These are phyloP conservation scores for Ormyrus nitidulus DNA, from an alignment of 2,888 invertebrate species.

Conservation along the genomic window DNA sequence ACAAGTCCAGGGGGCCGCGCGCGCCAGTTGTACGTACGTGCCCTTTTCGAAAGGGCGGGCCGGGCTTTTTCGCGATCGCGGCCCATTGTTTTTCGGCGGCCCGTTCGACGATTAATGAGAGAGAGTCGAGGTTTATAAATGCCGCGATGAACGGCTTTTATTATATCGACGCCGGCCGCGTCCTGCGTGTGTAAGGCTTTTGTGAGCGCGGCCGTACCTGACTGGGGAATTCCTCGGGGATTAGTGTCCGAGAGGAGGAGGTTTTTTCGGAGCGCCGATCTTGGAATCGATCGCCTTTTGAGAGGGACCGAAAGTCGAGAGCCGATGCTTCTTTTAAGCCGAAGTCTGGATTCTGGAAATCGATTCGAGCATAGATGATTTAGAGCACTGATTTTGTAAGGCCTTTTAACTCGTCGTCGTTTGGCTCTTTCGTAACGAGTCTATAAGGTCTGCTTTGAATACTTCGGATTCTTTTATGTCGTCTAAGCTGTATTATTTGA, in stretches of 20 bases:
- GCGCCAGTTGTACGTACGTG: conserved; percentile 30
- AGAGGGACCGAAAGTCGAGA: conserved; percentile 9
- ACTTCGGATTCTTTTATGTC: too few species aligned
- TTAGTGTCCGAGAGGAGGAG: conserved; percentile 38
- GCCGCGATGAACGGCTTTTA: conserved; percentile 29
- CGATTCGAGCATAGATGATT: not conserved
- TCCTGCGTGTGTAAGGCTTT: not conserved
- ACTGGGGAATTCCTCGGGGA: conserved; percentile 43
- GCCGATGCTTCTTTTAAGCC: not conserved
- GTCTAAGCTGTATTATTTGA: too few species aligned
- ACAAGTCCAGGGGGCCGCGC: conserved; percentile 13
- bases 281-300: conserved; percentile 18
- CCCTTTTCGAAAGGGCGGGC: not conserved
- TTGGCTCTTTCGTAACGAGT: not conserved
- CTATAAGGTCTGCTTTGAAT: not conserved
- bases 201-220: conserved; percentile 31
- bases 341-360: not conserved
- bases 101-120: conserved; percentile 40
- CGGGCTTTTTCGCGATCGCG: conserved; percentile 4
- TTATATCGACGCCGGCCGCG: not conserved
- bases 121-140: conserved; percentile 3
- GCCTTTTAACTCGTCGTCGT: not conserved
- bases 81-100: not conserved
- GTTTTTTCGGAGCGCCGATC: conserved; percentile 31
- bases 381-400: conserved; percentile 7